Base-by-base conservation (phyloP, 2,888 invertebrate genomes). In the Torymus texanus region DNA sequence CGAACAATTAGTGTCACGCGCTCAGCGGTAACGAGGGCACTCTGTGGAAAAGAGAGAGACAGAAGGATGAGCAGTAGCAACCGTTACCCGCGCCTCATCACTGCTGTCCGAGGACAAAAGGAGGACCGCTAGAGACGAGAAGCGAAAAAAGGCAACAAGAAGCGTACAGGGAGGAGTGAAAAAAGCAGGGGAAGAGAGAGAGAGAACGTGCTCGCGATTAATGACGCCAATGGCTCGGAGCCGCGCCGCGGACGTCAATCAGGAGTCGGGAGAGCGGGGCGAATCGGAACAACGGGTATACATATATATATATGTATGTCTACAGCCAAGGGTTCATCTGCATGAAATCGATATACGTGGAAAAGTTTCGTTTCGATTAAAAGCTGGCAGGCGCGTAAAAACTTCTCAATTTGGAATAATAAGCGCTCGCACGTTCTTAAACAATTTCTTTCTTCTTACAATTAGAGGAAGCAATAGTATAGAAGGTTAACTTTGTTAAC, bases 1-100 rank as follows among this genome's bases (percentile, higher is more conserved):
- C 41, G 76, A 77, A 81, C 80, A 81, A 81, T 81, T 81, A 81
- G 73, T 78, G 81, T 74, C 74, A 63, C 41, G 59, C 53, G 59
- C 53, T 56, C 14, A 53, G 11, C 50, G n/a, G 73, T 78, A 82
- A 82, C 71, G 78, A 75, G 75, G 79, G 58, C 50, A 78, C 71
- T 66, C 18, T n/a, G 53, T 53, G 29, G 21, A 58, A 59, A 66
- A 59, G 58, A 62, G 59, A 58, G 66, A 59, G 63, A 73, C 13
- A 58, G 66, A 59, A 3, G 29, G 29, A 8, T 41, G 41, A 41
- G 41, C 41, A 41, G 41, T 8, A 41, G 41, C 41, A 41, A 41
- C 53, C 62, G 55, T 21, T 65, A 65, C 55, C 24, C 65, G 63
- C 10, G 53, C 10, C 16, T 14, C 56, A 24, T 16, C 29, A 29